phyloP scores from a whole-genome alignment of 2,888 invertebrate genomes.

The Cremastinae sp. region DNA sequence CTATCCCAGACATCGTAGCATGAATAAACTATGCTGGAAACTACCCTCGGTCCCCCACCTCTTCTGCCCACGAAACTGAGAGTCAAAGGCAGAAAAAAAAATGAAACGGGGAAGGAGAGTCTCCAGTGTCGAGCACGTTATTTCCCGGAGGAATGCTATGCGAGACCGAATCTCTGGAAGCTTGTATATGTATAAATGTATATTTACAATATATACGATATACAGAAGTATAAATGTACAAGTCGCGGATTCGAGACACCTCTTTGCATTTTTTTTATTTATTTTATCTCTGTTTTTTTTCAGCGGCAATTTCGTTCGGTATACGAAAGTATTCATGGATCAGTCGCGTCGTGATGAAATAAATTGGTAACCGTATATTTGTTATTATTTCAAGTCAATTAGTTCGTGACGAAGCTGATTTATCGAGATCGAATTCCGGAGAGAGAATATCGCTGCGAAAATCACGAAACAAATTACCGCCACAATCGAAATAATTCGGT shows the following conservation, averaged over 20 bases:
- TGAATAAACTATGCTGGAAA: slow-evolving; percentile 56
- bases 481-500: neutral
- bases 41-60: slow-evolving; percentile 18
- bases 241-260: slow-evolving; percentile 11
- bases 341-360: neutral
- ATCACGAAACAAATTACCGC: neutral
- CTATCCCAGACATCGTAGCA: slow-evolving; percentile 55
- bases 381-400: neutral
- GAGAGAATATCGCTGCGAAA: neutral
- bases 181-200: slow-evolving; percentile 23
- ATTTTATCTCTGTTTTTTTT: slow-evolving; percentile 11
- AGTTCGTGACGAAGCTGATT: neutral
- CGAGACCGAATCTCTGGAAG: slow-evolving; percentile 42
- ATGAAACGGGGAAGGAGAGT: slow-evolving; percentile 19
- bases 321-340: neutral
- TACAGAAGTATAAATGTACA: neutral
- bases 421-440: too few species aligned
- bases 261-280: slow-evolving; percentile 23
- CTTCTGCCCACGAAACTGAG: slow-evolving; percentile 13
- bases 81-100: slow-evolving; percentile 36
- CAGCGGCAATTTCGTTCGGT: neutral
- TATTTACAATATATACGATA: slow-evolving; percentile 17
- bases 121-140: slow-evolving; percentile 39
- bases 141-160: slow-evolving; percentile 54
- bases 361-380: neutral